Conservation (phyloP, 1,140 invertebrate genomes). For the Manduca sexta region DNA sequence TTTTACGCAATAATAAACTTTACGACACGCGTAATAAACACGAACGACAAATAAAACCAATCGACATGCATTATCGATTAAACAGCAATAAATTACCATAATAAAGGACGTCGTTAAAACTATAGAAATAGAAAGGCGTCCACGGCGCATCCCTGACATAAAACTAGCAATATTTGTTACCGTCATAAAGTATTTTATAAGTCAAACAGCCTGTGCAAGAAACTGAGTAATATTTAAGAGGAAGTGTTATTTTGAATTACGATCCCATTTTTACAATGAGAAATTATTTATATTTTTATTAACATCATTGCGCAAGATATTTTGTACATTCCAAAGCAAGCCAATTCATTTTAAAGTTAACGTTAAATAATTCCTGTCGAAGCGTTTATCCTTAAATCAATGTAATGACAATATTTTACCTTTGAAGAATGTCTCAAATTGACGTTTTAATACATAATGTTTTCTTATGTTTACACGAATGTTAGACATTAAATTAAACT, state of each 20-base stretch:
- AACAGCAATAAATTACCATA: slow-evolving; percentile 21
- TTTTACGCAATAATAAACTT: not conserved
- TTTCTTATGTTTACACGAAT: too few relatives aligned
- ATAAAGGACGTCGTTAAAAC: slow-evolving; percentile 21
- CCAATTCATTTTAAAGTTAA: too few relatives aligned
- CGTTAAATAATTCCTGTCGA: too few relatives aligned
- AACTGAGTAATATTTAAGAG: slow-evolving; percentile 28
- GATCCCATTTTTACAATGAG: too few relatives aligned
- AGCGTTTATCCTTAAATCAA: slow-evolving; percentile 5
- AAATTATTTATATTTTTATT: too few relatives aligned
- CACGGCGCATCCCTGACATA: slow-evolving; percentile 23
- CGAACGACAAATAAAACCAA: slow-evolving; percentile 10
- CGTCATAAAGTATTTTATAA: slow-evolving; percentile 46
- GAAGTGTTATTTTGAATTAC: slow-evolving; percentile 19
- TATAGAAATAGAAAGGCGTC: slow-evolving; percentile 24
- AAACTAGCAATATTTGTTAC: slow-evolving; percentile 43
- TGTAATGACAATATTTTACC: slow-evolving; percentile 12
- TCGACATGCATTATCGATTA: slow-evolving; percentile 28
- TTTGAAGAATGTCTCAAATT: slow-evolving; percentile 11
- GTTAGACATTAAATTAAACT: too few relatives aligned
- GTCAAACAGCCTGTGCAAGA: slow-evolving; percentile 21
- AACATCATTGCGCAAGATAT: too few relatives aligned
- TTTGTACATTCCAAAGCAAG: too few relatives aligned
- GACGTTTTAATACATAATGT: too few relatives aligned
- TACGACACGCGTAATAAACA: slow-evolving; percentile 3